phyloP scores from a whole-genome alignment of 37 sponge, comb jelly and placozoan species.

The Lycopodina hypogea region DNA sequence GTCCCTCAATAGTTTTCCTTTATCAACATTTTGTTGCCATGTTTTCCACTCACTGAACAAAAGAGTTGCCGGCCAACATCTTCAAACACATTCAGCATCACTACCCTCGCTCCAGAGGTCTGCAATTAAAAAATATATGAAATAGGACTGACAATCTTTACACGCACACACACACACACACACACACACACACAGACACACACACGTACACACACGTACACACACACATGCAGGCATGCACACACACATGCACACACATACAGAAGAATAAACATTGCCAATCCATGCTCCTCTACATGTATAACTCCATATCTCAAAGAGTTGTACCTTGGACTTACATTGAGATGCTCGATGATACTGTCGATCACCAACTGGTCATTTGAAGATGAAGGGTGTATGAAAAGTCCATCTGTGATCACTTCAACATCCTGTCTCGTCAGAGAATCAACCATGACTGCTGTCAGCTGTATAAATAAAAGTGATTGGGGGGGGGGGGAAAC shows the following conservation, averaged over 20 bases:
- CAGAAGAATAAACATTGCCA: no score
- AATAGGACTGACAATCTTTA: neutral
- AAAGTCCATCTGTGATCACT: constrained; percentile 12
- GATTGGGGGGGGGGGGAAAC: no score
- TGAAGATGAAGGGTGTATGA: neutral
- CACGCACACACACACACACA: no score
- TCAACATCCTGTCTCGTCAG: constrained; percentile 6
- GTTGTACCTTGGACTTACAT: no score
- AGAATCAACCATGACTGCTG: neutral
- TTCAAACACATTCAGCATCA: constrained; percentile 56
- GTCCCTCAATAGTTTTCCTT: no score
- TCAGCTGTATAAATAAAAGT: constrained; percentile 5
- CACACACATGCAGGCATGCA: no score
- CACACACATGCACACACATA: no score
- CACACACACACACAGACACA: no score
- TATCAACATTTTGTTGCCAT: no score
- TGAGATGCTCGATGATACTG: constrained; percentile 13
- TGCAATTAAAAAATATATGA: neutral
- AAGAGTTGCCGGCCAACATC: constrained; percentile 28
- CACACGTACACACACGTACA: no score
- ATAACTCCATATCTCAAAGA: no score
- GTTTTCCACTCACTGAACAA: constrained; percentile 35
- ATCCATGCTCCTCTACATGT: no score
- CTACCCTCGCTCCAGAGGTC: constrained; percentile 44
- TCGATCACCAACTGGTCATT: neutral